These are phyloP conservation scores for Chlorops oryzae DNA, from an alignment of 1,140 invertebrate genomes.

Conservation along the genomic window DNA sequence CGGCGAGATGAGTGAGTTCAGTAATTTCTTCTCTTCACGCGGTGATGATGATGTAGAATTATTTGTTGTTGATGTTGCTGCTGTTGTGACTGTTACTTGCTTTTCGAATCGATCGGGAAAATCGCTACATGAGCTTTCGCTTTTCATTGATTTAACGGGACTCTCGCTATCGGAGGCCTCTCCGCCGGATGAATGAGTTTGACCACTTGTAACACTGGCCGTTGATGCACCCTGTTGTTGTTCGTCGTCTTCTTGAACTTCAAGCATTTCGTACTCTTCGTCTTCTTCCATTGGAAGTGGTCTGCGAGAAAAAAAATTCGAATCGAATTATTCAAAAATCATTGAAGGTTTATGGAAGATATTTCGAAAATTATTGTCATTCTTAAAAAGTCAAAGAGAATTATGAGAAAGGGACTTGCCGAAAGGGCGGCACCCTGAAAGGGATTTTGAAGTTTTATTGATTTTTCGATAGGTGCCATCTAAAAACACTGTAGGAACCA, in stretches of 20 bases:
- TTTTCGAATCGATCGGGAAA: slow-evolving; percentile 41
- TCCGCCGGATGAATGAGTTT: slow-evolving; percentile 26
- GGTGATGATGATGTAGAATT: neutral
- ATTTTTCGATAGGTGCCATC: no score
- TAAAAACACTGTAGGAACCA: no score
- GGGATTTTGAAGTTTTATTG: no score
- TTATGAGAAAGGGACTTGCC: no score
- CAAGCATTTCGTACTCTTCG: slow-evolving; percentile 43
- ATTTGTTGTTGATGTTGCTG: neutral
- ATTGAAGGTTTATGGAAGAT: no score
- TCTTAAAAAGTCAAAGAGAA: no score
- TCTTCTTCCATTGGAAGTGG: slow-evolving; percentile 30
- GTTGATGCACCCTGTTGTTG: slow-evolving; percentile 10
- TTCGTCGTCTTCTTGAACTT: slow-evolving; percentile 40
- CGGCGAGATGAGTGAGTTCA: slow-evolving; percentile 32
- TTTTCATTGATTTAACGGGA: slow-evolving; percentile 29
- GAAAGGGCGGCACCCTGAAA: no score
- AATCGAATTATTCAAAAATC: no score
- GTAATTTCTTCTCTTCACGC: slow-evolving; percentile 34
- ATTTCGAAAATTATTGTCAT: no score
- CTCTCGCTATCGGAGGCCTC: slow-evolving; percentile 39
- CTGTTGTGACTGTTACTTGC: no score
- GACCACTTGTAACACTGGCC: slow-evolving; percentile 16
- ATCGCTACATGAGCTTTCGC: slow-evolving; percentile 19
- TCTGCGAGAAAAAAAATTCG: slow-evolving; percentile 22